Evolutionary conservation across 2,888 invertebrate species (phyloP).

Genomic region (Magallana nippona): DNA sequence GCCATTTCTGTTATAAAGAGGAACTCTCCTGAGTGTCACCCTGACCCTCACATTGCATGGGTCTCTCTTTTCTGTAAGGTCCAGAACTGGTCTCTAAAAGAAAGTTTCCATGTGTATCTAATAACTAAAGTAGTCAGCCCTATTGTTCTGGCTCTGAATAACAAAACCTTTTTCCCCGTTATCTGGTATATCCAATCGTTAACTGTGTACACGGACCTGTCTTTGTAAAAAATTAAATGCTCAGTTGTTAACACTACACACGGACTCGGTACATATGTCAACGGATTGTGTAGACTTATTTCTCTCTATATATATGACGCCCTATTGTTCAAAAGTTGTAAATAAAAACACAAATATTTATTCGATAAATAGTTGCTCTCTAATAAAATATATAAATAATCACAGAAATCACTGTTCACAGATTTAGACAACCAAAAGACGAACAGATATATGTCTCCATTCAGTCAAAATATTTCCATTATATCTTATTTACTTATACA

Average conservation of each 20-base stretch:
- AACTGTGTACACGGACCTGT: background rate
- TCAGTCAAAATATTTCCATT: too few relatives aligned
- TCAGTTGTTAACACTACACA: slow-evolving; percentile 10
- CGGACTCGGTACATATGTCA: background rate
- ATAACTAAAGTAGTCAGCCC: background rate
- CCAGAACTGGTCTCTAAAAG: background rate
- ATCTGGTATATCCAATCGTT: slow-evolving; percentile 23
- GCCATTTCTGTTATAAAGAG: background rate
- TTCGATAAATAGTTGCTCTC: too few relatives aligned
- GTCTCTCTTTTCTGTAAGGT: background rate
- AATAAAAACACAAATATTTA: background rate
- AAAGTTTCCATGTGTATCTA: background rate
- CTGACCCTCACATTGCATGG: too few relatives aligned
- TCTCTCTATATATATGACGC: too few relatives aligned
- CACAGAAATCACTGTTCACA: too few relatives aligned
- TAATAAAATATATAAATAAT: too few relatives aligned
- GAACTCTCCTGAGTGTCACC: too few relatives aligned
- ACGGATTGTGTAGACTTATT: too few relatives aligned
- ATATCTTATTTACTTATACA: too few relatives aligned
- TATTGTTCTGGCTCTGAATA: slow-evolving; percentile 5
- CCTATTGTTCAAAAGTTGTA: background rate
- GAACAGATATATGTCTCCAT: too few relatives aligned
- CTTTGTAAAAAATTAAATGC: slow-evolving; percentile 11
- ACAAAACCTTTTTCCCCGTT: slow-evolving; percentile 1
- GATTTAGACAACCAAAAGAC: too few relatives aligned